Base-by-base conservation (phyloP, 2,797 vertebrate species). In the Epinephelus awoara region DNA sequence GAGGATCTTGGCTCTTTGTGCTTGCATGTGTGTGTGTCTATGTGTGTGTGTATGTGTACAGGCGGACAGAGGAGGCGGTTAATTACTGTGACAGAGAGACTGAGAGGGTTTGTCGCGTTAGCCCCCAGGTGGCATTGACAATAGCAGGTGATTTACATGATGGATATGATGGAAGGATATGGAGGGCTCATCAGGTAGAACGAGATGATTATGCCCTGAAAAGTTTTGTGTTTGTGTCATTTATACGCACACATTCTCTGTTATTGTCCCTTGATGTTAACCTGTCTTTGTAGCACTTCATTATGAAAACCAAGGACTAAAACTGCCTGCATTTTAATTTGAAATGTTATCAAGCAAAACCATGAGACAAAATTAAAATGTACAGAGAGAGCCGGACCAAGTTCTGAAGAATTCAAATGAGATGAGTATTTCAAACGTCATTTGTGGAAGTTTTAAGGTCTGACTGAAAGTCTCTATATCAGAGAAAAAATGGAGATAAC, bases 31-130 rank as follows among this genome's bases (percentile, higher is more conserved):
- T 70, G n/a, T 56, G 25, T 57, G 34, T 52, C 68, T 15, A 25
- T 52, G 58, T 69, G 66, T 58, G 69, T 38, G 74, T 15, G 21
- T 34, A 63, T 62, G 40, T 50, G 56, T 23, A 42, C 51, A 84
- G 70, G 50, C 13, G 27, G 61, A 77, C 75, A 88, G 76, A 72
- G 38, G 57, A 88, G 59, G 69, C 63, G 80, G 83, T 90, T 92
- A 93, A 94, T 94, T 91, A 93, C 87, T 88, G 81, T 87, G 78
- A 92, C 86, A 85, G 72, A 87, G 83, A 63, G 79, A 73, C 85
- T 74, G 77, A 72, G 80, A 75, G 68, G 40, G 68, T 84, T 85
- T 83, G 76, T 91, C 88, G 81, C 72, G 67, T 83, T 83, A 72
- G 75, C 75, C 85, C 69, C 74, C 83, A 90, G 86, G 90, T 92